Evolutionary conservation across 1,140 invertebrate genomes (phyloP).

Genomic region (Drosophila mojavensis): DNA sequence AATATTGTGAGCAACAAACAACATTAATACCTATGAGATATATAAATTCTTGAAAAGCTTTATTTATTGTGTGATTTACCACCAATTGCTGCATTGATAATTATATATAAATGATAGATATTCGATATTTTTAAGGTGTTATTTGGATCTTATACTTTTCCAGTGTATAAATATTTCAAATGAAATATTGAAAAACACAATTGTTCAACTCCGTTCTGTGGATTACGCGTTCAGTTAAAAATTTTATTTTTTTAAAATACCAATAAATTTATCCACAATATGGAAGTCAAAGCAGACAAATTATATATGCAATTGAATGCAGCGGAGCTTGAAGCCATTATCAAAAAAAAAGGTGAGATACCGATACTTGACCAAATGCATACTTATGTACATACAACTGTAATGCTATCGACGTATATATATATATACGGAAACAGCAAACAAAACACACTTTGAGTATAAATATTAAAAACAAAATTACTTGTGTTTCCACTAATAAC

Average conservation of each 20-base stretch:
- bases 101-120: constrained; percentile 3
- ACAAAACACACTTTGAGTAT: not conserved
- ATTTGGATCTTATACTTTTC: constrained; percentile 37
- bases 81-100: not conserved
- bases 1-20: not conserved
- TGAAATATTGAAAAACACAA: constrained; percentile 10
- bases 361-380: not conserved
- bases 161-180: constrained; percentile 21
- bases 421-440: constrained; percentile 4
- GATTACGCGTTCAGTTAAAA: constrained; percentile 61
- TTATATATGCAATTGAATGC: constrained; percentile 78
- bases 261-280: constrained; percentile 25
- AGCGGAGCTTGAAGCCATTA: constrained; percentile 75
- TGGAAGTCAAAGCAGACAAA: constrained; percentile 59
- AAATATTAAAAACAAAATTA: constrained; percentile 14
- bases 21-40: not conserved
- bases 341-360: constrained; percentile 80
- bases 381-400: too few relatives aligned
- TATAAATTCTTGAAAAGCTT: constrained; percentile 4
- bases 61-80: not conserved
- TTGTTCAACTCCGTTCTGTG: constrained; percentile 31
- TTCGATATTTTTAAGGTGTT: constrained; percentile 29
- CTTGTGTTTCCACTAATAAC: constrained; percentile 25
- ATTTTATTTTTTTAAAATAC: too few relatives aligned
- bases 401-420: not conserved